phyloP scores from a whole-genome alignment of 2,888 invertebrate genomes.

The Agrotis exclamationis region DNA sequence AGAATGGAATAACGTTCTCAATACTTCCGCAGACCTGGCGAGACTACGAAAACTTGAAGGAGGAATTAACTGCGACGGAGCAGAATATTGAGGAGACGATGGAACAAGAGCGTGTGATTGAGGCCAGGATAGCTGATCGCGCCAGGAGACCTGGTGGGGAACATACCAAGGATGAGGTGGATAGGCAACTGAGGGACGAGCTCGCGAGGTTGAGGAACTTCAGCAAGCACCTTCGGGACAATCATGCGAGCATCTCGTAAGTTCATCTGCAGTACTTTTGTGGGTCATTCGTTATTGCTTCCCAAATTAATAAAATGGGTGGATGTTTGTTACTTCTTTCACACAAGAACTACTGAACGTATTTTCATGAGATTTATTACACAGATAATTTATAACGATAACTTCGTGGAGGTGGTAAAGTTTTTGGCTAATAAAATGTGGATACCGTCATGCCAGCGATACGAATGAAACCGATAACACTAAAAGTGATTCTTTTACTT shows the following conservation, averaged over 20 bases:
- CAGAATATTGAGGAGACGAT: slow-evolving; percentile 93
- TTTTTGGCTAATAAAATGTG: no score
- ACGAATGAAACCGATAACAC: neutral
- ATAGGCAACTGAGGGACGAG: slow-evolving; percentile 92
- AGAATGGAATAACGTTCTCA: neutral
- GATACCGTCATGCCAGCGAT: no score
- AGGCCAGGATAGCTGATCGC: slow-evolving; percentile 94
- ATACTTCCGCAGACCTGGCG: slow-evolving; percentile 87
- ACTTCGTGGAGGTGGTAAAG: no score
- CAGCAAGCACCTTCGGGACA: slow-evolving; percentile 89
- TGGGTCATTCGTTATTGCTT: neutral
- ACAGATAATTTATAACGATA: no score
- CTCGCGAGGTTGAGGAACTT: slow-evolving; percentile 91
- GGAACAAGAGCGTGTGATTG: slow-evolving; percentile 93
- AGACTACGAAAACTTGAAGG: slow-evolving; percentile 93
- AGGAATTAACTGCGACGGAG: slow-evolving; percentile 93
- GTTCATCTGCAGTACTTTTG: slow-evolving; percentile 38
- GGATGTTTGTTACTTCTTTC: no score
- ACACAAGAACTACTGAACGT: no score
- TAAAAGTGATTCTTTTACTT: neutral
- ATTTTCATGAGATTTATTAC: no score
- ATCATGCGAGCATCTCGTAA: slow-evolving; percentile 92
- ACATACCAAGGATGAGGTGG: slow-evolving; percentile 92
- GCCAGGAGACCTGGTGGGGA: slow-evolving; percentile 93
- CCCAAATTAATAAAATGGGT: neutral